Percentiles rank a stretch among this genome's conserved stretches.
phyloP scores from a whole-genome alignment of 2,113 vertebrate genomes.

The Pituophis catenifer region DNA sequence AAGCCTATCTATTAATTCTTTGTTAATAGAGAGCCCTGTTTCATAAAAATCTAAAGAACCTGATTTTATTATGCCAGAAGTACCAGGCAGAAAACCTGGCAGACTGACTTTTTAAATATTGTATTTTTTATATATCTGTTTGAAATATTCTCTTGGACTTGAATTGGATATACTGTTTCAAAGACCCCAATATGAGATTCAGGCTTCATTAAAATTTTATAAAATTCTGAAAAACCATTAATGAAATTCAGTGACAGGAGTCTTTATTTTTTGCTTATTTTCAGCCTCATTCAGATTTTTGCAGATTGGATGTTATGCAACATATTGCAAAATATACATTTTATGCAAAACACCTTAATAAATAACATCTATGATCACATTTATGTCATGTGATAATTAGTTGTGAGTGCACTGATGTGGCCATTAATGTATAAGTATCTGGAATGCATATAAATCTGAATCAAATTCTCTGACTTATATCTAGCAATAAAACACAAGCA shows the following conservation, averaged over 20 bases:
- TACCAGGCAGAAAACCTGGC: slow-evolving; percentile 17
- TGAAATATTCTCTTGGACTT: neutral
- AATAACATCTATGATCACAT: neutral
- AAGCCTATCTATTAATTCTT: neutral
- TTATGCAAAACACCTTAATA: neutral
- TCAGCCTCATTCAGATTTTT: neutral
- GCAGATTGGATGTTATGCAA: neutral
- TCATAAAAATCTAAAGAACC: slow-evolving; percentile 10
- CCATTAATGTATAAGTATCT: neutral
- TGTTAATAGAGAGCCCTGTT: neutral
- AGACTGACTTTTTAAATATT: slow-evolving; percentile 1
- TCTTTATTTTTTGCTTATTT: neutral
- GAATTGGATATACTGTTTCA: neutral
- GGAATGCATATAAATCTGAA: neutral
- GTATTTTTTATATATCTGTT: neutral
- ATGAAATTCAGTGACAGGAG: neutral
- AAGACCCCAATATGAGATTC: neutral
- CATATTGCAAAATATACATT: neutral
- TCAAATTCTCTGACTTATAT: neutral
- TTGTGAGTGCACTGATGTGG: neutral
- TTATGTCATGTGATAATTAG: neutral
- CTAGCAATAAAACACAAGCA: neutral
- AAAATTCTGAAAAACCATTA: neutral
- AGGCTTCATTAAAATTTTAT: neutral
- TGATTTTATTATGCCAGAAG: slow-evolving; percentile 11